Conservation (phyloP, 92 coral and sea anemone species). For the Umimayanthus kanabou region DNA sequence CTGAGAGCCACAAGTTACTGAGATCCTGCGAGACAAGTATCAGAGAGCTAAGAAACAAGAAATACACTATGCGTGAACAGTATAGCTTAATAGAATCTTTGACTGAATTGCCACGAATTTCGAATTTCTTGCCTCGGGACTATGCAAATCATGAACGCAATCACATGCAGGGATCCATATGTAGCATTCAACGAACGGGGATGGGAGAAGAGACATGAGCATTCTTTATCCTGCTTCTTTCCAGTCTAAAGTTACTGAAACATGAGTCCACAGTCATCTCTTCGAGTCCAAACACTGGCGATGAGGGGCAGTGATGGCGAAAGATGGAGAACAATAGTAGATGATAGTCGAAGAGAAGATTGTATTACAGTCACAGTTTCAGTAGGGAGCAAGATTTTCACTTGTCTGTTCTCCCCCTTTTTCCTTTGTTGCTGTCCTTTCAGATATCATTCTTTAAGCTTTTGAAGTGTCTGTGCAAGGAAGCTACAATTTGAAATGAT, state of each 20-base stretch:
- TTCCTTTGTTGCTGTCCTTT: background rate
- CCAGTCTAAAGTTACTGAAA: background rate
- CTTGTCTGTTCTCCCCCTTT: background rate
- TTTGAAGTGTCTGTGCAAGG: background rate
- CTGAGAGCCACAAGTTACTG: background rate
- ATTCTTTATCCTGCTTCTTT: background rate
- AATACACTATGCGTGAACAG: background rate
- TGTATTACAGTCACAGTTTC: background rate
- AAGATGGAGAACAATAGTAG: background rate
- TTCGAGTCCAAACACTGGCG: background rate
- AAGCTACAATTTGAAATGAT: background rate
- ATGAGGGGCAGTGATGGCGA: background rate
- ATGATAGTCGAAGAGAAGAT: background rate
- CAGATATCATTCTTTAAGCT: background rate
- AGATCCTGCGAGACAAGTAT: background rate
- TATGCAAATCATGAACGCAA: background rate
- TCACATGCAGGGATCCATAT: background rate
- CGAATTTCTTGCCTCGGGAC: constrained; percentile 7
- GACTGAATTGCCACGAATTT: background rate
- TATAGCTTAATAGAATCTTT: background rate
- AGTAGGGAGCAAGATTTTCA: background rate
- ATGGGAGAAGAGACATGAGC: background rate
- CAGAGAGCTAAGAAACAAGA: background rate
- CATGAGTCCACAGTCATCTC: background rate
- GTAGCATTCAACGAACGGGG: background rate